phyloP scores from a whole-genome alignment of 2,113 vertebrate species.

The Mionectes macconnelli region DNA sequence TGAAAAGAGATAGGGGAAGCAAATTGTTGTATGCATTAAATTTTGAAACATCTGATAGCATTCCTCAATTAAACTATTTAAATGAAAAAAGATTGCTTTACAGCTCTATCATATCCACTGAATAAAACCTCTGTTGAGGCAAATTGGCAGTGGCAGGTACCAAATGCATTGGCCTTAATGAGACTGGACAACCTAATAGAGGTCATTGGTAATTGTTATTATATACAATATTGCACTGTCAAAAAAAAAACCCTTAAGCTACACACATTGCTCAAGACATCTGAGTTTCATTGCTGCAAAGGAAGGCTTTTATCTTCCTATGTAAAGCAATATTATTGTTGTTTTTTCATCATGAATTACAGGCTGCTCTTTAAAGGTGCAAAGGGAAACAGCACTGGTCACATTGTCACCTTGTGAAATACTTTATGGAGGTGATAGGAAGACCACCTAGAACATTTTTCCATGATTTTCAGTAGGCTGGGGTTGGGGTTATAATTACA shows the following conservation, averaged over 20 bases:
- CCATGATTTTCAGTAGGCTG: not conserved
- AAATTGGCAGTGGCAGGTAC: conserved; percentile 92
- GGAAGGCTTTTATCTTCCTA: conserved; percentile 34
- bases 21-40: conserved; percentile 90
- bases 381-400: not conserved
- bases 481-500: fast-evolving
- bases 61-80: conserved; percentile 98
- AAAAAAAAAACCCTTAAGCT: conserved; percentile 61
- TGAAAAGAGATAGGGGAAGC: conserved; percentile 79
- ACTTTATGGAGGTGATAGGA: not conserved
- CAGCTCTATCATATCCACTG: conserved; percentile 93
- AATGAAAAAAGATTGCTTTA: conserved; percentile 95
- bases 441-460: not conserved
- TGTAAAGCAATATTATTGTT: conserved; percentile 32
- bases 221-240: conserved; percentile 86
- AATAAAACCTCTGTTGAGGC: conserved; percentile 90
- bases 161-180: conserved; percentile 81
- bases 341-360: conserved; percentile 10
- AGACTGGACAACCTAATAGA: conserved; percentile 87
- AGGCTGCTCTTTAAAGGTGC: not conserved
- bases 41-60: conserved; percentile 92
- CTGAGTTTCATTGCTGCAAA: conserved; percentile 49
- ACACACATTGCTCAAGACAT: conserved; percentile 66
- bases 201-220: conserved; percentile 93
- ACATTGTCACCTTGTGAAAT: not conserved